Base-by-base conservation (phyloP, 2,113 vertebrate species). In the Hiodon tergisus region DNA sequence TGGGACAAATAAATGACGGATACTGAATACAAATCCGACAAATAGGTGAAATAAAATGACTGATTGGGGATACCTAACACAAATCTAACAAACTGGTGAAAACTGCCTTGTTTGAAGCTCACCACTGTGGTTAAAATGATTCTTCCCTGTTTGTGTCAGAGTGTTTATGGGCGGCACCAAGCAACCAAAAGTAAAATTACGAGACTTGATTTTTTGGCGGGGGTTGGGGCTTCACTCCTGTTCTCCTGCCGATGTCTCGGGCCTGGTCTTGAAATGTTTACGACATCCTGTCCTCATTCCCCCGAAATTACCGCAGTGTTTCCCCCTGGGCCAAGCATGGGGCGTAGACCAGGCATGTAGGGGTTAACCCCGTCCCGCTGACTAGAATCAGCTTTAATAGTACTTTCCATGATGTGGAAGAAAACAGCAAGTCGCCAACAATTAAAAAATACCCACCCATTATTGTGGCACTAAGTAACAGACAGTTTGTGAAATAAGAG, bases 321-420 rank as follows among this genome's bases (percentile, higher is more conserved):
- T 11, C 17, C 13, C n/a, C 65, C 17, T 2, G 17, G 16, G 17
- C 31, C 47, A 58, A 5, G 6, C 10, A 60, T 60, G 11, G 48
- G 70, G 55, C 54, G 13, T 67, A 2, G 13, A 50, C n/a, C 10
- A 2, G 13, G n/a, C 17, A 4, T 7, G 4, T 75, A 72, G 65
- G 57, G 78, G 74, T 81, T 71, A 78, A 46, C 51, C 72, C 58
- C 76, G 69, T 61, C 79, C 81, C 71, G 67, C 55, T n/a, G 2
- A n/a, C 54, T 60, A 67, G 11, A 81, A 76, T 46, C 52, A 57
- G 70, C 52, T 79, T 82, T 57, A 31, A 76, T 55, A 70, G 69
- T 51, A 70, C 72, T 83, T 86, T 78, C 73, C 76, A 82, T 59
- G 65, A 60, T 59, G 77, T 75, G 76, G 79, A 75, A 77, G 66